These are phyloP conservation scores for Emydocephalus ijimae DNA, from an alignment of 2,113 vertebrate species.

Conservation along the genomic window DNA sequence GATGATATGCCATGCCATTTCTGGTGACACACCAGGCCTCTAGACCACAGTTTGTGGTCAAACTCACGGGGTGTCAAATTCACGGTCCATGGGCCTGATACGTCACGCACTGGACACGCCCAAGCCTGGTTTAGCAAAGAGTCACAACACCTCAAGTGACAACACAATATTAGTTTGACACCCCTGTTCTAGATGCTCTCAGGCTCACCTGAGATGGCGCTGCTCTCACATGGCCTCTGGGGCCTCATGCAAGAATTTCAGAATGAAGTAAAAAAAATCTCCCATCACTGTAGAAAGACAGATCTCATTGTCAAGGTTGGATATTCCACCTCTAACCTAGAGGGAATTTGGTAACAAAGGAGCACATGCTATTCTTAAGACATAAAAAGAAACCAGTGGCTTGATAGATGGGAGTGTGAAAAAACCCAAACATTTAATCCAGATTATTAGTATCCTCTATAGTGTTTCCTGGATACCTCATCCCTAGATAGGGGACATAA, in stretches of 20 bases:
- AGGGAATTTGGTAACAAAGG: conserved; percentile 25
- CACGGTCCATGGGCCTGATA: rapidly evolving
- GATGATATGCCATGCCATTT: neutral
- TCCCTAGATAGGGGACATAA: conserved; percentile 17
- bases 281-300: conserved; percentile 30
- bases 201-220: neutral
- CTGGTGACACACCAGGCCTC: neutral
- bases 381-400: neutral
- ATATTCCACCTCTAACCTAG: conserved; percentile 29
- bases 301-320: conserved; percentile 28
- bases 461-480: conserved; percentile 5
- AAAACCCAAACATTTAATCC: neutral
- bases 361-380: neutral
- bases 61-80: too few relatives aligned
- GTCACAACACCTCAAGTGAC: too few relatives aligned
- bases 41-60: neutral
- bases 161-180: too few relatives aligned
- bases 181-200: too few relatives aligned
- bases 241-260: conserved; percentile 21
- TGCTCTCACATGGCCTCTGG: neutral
- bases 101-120: too few relatives aligned
- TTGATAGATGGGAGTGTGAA: conserved; percentile 9
- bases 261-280: conserved; percentile 49
- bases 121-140: too few relatives aligned
- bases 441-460: conserved; percentile 22